Evolutionary conservation across 30 jellyfish, hydroid and myxozoan genomes (phyloP).

Genomic region (Sanderia malayensis): DNA sequence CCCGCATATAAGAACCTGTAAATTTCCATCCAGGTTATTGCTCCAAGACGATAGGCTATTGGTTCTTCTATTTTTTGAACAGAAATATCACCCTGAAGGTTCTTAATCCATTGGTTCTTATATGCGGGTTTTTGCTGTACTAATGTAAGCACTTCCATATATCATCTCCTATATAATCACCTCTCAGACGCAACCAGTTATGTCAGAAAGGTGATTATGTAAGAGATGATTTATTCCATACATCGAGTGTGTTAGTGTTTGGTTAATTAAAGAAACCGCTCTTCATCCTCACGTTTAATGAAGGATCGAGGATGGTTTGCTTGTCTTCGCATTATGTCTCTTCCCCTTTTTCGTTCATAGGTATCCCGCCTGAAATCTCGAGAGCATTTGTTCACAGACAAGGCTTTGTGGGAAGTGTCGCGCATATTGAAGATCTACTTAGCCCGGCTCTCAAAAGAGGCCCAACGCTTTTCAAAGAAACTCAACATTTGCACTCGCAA

Average conservation of each 20-base stretch:
- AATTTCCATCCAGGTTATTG: too few species aligned
- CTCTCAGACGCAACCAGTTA: neutral
- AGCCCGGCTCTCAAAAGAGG: slow-evolving; percentile 46
- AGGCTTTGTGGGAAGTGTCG: slow-evolving; percentile 39
- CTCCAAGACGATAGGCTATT: too few species aligned
- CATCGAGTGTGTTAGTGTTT: neutral
- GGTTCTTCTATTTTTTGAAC: neutral
- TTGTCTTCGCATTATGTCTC: neutral
- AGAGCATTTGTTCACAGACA: slow-evolving; percentile 59
- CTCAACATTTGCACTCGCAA: slow-evolving; percentile 51
- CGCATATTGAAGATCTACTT: slow-evolving; percentile 31
- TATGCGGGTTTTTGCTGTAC: too few species aligned
- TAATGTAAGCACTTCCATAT: too few species aligned
- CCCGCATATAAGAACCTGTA: too few species aligned
- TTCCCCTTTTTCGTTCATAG: slow-evolving; percentile 5
- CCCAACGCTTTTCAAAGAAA: slow-evolving; percentile 31
- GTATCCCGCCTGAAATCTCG: slow-evolving; percentile 40
- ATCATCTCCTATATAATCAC: too few species aligned
- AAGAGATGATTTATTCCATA: neutral
- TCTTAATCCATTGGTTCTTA: too few species aligned
- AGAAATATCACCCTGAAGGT: too few species aligned
- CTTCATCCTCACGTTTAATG: too few species aligned
- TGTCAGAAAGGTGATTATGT: neutral
- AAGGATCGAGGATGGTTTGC: too few species aligned
- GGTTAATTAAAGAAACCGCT: too few species aligned